Evolutionary conservation across 2,888 invertebrate species (phyloP), one percentile per base, ranked within the genome.

Genomic region (Alloplasta piceator): DNA sequence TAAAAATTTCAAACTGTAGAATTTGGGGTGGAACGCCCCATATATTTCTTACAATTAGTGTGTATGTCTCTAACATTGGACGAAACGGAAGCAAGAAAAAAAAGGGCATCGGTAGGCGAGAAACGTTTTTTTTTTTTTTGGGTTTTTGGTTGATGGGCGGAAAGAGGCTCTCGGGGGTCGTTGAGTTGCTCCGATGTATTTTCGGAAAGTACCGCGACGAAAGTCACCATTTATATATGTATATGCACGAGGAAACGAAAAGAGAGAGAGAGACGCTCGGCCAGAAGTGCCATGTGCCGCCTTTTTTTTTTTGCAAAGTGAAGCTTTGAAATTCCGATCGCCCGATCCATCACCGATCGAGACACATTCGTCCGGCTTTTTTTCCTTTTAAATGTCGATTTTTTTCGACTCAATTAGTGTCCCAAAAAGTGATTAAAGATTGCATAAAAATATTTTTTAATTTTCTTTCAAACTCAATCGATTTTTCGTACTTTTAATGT

Each of bases 111-210:
- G 60, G 50, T 10, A 48, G 60, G 60, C 73, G 66, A 52, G 67
- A 67, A 67, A 43, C 38, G 10, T 50, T 50, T 52, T 52, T 12
- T 52, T 52, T 52, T 14, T 5, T 12, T 14, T 52, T 48, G 46
- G 10, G 43, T 63, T 72, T 63, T 63, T 63, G 52, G 63, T 64
- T 56, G n/a, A n/a, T n/a, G 64, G 76, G 16, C 63, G 70, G 63
- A 64, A 70, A 77, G 67, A 75, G 64, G 64, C 46, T 9, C 76
- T 61, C 63, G 76, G 56, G 76, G 76, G 70, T 70, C 76, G 76
- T 58, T 77, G 76, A 55, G 52, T 70, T 70, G 63, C 38, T 70
- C 48, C 63, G 55, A 64, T 70, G 76, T 77, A 77, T 77, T 77
- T 77, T 77, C 38, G 76, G 76, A 77, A 63, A 70, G 61, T 48